A percentile compares a stretch with the other conserved stretches of the same genome.
Conservation (phyloP, 2,113 vertebrate genomes). For the Apaloderma vittatum region DNA sequence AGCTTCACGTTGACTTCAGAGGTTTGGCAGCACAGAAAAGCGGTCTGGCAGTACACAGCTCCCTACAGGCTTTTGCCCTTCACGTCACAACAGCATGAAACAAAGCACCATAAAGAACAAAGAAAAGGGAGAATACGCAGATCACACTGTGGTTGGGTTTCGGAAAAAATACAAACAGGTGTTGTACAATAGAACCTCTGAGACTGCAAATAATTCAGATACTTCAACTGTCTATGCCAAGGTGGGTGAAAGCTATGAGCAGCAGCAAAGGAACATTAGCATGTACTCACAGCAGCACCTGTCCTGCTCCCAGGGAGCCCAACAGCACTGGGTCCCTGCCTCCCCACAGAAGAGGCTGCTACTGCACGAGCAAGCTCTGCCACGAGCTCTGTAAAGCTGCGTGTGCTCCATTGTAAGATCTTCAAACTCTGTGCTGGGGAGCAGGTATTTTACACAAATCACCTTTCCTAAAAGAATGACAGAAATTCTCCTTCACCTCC, state of each 20-base stretch:
- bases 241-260: neutral
- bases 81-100: neutral
- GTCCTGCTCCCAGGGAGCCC: neutral
- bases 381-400: neutral
- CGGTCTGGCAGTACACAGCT: fast-evolving
- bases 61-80: neutral
- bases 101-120: neutral
- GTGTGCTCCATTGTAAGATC: neutral
- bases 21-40: neutral
- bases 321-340: neutral
- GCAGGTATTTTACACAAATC: neutral
- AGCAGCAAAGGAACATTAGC: neutral
- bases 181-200: neutral
- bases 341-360: neutral
- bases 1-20: neutral
- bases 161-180: neutral
- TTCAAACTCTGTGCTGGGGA: neutral
- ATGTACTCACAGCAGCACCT: neutral
- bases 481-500: neutral
- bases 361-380: neutral
- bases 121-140: neutral
- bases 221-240: neutral
- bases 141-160: neutral
- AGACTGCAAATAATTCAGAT: neutral
- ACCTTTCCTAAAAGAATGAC: neutral